phyloP scores from a whole-genome alignment of 2,888 invertebrate species.

The Archips xylosteana region DNA sequence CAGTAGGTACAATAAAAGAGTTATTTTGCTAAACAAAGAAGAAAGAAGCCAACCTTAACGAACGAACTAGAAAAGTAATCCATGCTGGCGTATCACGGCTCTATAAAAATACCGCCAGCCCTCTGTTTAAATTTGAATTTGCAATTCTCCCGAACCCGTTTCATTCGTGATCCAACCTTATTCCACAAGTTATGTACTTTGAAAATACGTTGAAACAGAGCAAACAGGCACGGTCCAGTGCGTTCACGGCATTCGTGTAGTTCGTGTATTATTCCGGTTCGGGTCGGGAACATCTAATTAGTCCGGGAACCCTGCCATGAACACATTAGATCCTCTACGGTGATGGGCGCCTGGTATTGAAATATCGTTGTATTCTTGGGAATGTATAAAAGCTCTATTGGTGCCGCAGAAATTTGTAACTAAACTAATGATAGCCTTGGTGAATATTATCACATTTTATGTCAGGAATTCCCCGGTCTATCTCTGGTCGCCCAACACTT shows the following conservation, averaged over 20 bases:
- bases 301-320: conserved; percentile 49
- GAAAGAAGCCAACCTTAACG: neutral
- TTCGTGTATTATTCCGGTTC: conserved; percentile 33
- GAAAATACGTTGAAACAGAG: conserved; percentile 31
- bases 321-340: conserved; percentile 39
- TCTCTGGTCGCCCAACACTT: too few relatives aligned
- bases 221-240: conserved; percentile 37
- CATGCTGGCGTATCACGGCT: neutral
- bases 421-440: neutral
- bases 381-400: neutral
- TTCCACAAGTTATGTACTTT: conserved; percentile 17
- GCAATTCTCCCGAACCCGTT: conserved; percentile 16
- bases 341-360: conserved; percentile 24
- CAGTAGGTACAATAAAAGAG: neutral
- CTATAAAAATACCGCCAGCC: neutral
- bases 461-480: too few relatives aligned
- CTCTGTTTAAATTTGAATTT: conserved; percentile 26
- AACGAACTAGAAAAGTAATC: conserved; percentile 8
- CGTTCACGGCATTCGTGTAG: conserved; percentile 29
- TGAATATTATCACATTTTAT: neutral
- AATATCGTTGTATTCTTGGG: conserved; percentile 24
- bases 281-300: conserved; percentile 46
- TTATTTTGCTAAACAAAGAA: neutral
- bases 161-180: neutral
- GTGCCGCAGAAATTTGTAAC: neutral